These are phyloP conservation scores for Festucalex cinctus DNA, from an alignment of 2,113 vertebrate species.

Conservation along the genomic window DNA sequence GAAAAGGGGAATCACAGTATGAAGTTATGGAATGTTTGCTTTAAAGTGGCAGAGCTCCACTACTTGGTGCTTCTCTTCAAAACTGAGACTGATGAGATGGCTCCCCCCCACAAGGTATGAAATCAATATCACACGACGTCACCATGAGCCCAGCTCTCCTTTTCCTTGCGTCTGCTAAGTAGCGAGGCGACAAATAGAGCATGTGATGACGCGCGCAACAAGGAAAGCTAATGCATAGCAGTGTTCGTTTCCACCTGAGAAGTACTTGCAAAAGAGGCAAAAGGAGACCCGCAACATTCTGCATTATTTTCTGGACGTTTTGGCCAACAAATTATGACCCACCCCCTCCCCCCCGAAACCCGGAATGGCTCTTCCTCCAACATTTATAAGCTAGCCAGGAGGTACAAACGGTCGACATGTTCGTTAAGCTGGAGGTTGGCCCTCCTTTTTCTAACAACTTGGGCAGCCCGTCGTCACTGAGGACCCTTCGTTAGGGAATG, in stretches of 20 bases:
- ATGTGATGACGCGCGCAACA: constrained; percentile 47
- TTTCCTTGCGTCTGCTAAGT: constrained; percentile 25
- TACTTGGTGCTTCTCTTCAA: constrained; percentile 31
- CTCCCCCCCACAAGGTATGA: background rate
- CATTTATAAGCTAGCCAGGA: constrained; percentile 45
- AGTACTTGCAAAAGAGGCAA: constrained; percentile 66
- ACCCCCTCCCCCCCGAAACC: constrained; percentile 29
- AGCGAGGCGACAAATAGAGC: constrained; percentile 33
- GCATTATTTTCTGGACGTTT: constrained; percentile 24
- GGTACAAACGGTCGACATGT: background rate
- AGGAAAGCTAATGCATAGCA: constrained; percentile 70
- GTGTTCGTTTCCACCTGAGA: constrained; percentile 76
- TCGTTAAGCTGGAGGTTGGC: background rate
- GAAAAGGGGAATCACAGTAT: constrained; percentile 58
- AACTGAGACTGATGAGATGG: background rate
- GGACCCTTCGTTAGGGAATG: too few relatives aligned
- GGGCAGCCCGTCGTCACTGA: background rate
- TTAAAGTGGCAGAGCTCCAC: constrained; percentile 32
- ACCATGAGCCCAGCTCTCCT: constrained; percentile 18
- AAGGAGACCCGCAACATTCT: constrained; percentile 57
- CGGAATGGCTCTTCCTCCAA: constrained; percentile 51
- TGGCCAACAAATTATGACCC: constrained; percentile 38
- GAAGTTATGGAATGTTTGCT: constrained; percentile 73
- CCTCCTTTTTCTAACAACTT: background rate
- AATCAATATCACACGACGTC: constrained; percentile 42